These are phyloP conservation scores for Prietella phreatophila DNA, from an alignment of 2,113 vertebrate genomes.

Conservation along the genomic window DNA sequence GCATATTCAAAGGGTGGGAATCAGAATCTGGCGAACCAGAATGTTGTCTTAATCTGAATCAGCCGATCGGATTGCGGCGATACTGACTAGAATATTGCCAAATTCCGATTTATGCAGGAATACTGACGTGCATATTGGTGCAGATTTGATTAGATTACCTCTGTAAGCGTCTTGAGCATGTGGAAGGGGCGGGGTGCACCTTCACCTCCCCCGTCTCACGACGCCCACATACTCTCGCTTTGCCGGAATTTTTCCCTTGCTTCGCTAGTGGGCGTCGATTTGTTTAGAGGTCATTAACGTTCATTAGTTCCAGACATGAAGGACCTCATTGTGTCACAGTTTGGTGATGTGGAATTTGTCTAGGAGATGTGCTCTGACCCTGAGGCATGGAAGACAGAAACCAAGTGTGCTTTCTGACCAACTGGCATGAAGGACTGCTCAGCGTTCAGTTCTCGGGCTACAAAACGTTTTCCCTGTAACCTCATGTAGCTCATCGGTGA, in stretches of 20 bases:
- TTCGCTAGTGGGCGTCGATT: no score
- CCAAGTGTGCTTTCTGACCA: not conserved
- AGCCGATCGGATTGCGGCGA: no score
- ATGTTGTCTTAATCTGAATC: no score
- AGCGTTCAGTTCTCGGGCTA: not conserved
- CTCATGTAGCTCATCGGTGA: not conserved
- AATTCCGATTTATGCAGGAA: no score
- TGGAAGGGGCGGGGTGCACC: not conserved
- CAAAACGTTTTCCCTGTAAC: not conserved
- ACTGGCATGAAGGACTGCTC: not conserved
- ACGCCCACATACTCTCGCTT: not conserved
- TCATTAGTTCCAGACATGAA: not conserved
- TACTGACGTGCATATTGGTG: no score
- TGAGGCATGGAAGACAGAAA: not conserved
- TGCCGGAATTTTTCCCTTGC: not conserved
- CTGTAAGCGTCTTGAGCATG: not conserved
- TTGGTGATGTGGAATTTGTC: not conserved
- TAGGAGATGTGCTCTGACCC: conserved; percentile 9
- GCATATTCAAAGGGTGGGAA: no score
- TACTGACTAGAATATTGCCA: no score
- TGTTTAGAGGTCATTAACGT: not conserved
- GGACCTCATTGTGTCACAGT: not conserved
- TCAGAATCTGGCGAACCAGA: no score
- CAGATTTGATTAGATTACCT: not conserved
- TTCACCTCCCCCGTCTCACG: not conserved